These are phyloP conservation scores for Heterodera carotae DNA, from an alignment of 1,140 invertebrate species.

Conservation along the genomic window DNA sequence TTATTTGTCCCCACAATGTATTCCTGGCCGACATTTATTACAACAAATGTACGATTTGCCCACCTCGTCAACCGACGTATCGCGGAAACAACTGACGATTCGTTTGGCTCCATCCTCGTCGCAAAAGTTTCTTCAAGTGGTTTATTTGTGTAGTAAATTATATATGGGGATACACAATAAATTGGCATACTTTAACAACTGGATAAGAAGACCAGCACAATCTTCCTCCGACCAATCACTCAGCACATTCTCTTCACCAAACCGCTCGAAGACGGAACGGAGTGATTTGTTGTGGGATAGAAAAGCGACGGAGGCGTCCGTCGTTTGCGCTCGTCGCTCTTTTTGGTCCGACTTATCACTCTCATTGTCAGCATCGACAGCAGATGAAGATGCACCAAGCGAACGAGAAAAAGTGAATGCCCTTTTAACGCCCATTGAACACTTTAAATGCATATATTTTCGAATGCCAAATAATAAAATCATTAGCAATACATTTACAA, in stretches of 20 bases:
- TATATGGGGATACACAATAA: background rate
- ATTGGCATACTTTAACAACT: background rate
- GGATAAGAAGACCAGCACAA: constrained; percentile 1
- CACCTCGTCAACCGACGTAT: constrained; percentile 24
- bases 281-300: background rate
- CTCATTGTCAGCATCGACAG: background rate
- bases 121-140: background rate
- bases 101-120: constrained; percentile 20
- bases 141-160: background rate
- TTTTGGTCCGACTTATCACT: background rate
- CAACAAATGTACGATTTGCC: background rate
- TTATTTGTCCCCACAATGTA: background rate
- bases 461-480: too few species aligned
- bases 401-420: too few species aligned
- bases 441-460: too few species aligned
- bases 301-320: background rate
- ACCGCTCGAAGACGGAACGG: background rate
- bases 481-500: too few species aligned
- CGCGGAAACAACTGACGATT: constrained; percentile 12
- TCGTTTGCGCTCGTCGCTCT: too few species aligned
- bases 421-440: too few species aligned
- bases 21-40: too few species aligned
- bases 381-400: background rate
- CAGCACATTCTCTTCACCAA: background rate
- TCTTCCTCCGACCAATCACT: background rate